phyloP scores from a whole-genome alignment of 2,888 invertebrate species.

The Caenorhabditis sp. region DNA sequence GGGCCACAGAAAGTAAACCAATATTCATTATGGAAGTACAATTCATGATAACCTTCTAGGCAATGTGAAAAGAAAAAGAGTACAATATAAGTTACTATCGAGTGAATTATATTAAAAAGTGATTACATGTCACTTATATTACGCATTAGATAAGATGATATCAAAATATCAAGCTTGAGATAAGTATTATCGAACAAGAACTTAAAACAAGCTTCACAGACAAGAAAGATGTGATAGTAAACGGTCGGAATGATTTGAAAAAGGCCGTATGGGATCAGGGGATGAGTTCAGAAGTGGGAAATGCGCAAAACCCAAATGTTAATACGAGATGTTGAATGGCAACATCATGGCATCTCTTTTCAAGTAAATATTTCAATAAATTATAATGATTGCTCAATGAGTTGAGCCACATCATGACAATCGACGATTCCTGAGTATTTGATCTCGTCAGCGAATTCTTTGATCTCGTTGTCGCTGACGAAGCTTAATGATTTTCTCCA shows the following conservation, averaged over 20 bases:
- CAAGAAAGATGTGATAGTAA: slow-evolving; percentile 46
- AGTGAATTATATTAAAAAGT: slow-evolving; percentile 22
- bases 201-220: slow-evolving; percentile 39
- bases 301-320: slow-evolving; percentile 51
- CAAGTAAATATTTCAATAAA: slow-evolving; percentile 20
- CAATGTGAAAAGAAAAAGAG: slow-evolving; percentile 13
- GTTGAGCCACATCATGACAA: slow-evolving; percentile 45
- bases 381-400: slow-evolving; percentile 56
- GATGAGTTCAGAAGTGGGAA: slow-evolving; percentile 56
- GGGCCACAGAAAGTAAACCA: neutral
- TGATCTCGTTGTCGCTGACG: slow-evolving; percentile 44
- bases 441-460: slow-evolving; percentile 49
- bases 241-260: slow-evolving; percentile 48
- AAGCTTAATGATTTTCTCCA: slow-evolving; percentile 56
- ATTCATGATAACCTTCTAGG: slow-evolving; percentile 23
- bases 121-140: slow-evolving; percentile 32
- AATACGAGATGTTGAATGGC: slow-evolving; percentile 42
- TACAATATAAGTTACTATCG: slow-evolving; percentile 27
- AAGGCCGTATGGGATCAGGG: slow-evolving; percentile 29
- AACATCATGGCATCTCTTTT: slow-evolving; percentile 60
- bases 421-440: slow-evolving; percentile 53
- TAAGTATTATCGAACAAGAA: slow-evolving; percentile 46
- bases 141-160: slow-evolving; percentile 9
- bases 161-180: slow-evolving; percentile 37
- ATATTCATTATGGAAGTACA: too few species aligned